Evolutionary conservation across 2,113 vertebrate genomes (phyloP), one percentile per base, ranked within the genome.

Genomic region (Paramisgurnus dabryanus): DNA sequence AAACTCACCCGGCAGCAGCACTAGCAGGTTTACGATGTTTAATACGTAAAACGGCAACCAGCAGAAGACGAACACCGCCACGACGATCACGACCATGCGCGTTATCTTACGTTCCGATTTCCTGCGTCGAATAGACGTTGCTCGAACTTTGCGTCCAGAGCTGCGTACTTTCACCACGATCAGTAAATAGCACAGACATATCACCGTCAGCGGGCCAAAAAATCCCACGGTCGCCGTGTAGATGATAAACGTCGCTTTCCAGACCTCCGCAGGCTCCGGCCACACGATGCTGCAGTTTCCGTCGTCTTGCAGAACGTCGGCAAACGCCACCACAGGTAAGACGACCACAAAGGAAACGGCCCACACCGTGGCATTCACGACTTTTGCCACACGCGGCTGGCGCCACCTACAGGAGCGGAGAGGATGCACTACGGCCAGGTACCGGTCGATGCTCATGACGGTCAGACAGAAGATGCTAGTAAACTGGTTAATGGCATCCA

Each of bases 391-490:
- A 0, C 90, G 89, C 0, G 96, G 95, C 0, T 94, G 96, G 7
- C 97, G 92, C 96, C 96, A 99, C 79, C 93, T 94, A 50, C 93
- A 93, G 0, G 96, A 95, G 78, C 94, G 94, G 12, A 94, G 90
- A 0, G 97, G 97, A 47, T 97, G 97, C 69, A 96, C 97, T 77
- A 99, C 96, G 0, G 97, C 97, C 83, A 98, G 85, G 89, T 98
- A 99, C 78, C 97, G 95, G 82, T 98, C 97, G 39, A 98, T 93
- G 0, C 96, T 98, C 95, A 99, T 97, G 81, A 97, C 97, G 0
- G 96, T 98, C 86, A 98, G 92, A 86, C 97, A 99, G 90, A 98
- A 99, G 93, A 98, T 98, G 92, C 96, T 96, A 81, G 97, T 99
- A 81, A 99, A 99, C 92, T 98, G 97, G 89, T 99, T 99, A 87